Evolutionary conservation across 2,113 vertebrate species (phyloP).

Genomic region (Microcebus murinus): DNA sequence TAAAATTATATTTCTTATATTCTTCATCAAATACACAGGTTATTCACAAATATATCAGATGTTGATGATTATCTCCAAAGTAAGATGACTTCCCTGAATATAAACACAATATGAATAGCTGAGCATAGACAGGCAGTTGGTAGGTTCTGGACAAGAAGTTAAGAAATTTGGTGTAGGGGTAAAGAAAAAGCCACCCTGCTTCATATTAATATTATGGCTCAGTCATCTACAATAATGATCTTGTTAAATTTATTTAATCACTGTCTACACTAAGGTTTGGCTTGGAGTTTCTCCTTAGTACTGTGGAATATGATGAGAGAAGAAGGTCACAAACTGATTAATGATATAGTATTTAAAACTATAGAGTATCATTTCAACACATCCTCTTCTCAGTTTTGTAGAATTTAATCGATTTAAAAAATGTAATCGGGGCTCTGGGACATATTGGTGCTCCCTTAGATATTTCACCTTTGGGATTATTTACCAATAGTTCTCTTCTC

Average conservation of each 20-base stretch:
- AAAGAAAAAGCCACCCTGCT: not conserved
- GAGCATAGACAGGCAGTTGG: no score
- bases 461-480: not conserved
- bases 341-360: not conserved
- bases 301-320: not conserved
- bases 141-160: not conserved
- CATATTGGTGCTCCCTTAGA: not conserved
- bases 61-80: not conserved
- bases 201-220: not conserved
- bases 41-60: not conserved
- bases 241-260: not conserved
- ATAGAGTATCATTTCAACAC: not conserved
- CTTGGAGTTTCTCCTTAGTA: not conserved
- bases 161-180: not conserved
- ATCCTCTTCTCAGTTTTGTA: not conserved
- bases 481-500: not conserved
- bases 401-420: not conserved
- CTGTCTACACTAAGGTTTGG: not conserved
- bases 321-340: not conserved
- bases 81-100: not conserved
- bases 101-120: not conserved
- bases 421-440: not conserved
- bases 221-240: not conserved
- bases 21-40: not conserved
- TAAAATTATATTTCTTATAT: not conserved